A percentile compares a stretch with the other conserved stretches of the same genome.
Conservation (phyloP, 2,797 vertebrate species). For the Danio albolineatus region DNA sequence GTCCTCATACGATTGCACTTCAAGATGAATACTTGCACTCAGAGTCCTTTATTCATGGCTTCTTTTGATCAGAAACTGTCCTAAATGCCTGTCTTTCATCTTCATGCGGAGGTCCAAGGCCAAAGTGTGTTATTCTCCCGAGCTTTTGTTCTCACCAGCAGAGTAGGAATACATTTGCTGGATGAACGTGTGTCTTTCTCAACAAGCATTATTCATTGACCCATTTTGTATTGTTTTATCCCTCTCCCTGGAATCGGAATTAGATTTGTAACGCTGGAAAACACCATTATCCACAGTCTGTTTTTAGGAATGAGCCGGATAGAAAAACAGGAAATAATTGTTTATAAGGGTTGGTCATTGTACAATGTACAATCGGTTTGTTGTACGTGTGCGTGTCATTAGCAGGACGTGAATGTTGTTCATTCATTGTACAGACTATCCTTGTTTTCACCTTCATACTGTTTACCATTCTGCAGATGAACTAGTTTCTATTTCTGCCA, state of each 20-base stretch:
- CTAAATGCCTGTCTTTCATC: constrained; percentile 49
- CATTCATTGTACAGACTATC: background rate
- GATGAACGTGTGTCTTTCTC: constrained; percentile 43
- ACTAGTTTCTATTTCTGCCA: background rate
- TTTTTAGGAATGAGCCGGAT: constrained; percentile 27
- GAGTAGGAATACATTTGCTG: constrained; percentile 43
- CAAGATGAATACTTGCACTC: constrained; percentile 44
- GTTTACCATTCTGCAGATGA: constrained; percentile 1
- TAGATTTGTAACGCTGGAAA: constrained; percentile 55
- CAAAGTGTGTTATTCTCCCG: constrained; percentile 55
- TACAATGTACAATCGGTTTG: constrained; percentile 13
- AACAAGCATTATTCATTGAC: constrained; percentile 58
- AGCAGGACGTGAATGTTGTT: constrained; percentile 1
- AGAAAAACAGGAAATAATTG: constrained; percentile 42
- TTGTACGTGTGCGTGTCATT: constrained; percentile 18
- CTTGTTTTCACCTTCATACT: background rate
- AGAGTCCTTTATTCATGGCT: constrained; percentile 48
- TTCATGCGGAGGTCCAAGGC: constrained; percentile 54
- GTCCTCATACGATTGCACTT: constrained; percentile 21
- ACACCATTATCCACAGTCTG: constrained; percentile 46
- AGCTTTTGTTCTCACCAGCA: constrained; percentile 56
- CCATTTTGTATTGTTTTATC: constrained; percentile 60
- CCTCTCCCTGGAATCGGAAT: constrained; percentile 49
- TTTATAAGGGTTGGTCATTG: constrained; percentile 1
- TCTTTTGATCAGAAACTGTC: constrained; percentile 61